These are phyloP conservation scores for Cyrtonyx montezumae DNA, from an alignment of 2,113 vertebrate genomes.

Conservation along the genomic window DNA sequence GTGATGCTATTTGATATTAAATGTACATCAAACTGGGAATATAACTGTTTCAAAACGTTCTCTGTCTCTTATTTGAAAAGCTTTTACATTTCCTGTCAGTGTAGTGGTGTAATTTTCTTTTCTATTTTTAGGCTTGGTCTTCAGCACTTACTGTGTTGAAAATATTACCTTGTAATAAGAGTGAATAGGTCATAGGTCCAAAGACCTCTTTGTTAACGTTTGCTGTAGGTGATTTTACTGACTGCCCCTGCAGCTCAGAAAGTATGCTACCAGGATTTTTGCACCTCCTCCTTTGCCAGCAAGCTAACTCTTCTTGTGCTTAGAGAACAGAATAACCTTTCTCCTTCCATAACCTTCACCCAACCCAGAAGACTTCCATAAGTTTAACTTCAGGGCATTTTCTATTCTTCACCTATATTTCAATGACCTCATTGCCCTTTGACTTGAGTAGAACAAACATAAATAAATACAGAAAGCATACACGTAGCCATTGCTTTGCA, in stretches of 20 bases:
- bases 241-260: neutral
- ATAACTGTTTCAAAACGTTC: neutral
- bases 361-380: neutral
- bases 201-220: neutral
- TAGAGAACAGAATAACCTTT: neutral
- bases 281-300: neutral
- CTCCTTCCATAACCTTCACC: neutral
- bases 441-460: neutral
- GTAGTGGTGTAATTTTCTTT: slow-evolving; percentile 23
- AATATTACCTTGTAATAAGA: neutral
- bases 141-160: neutral
- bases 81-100: slow-evolving; percentile 58
- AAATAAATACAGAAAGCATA: neutral
- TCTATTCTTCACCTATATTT: neutral
- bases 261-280: neutral
- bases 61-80: slow-evolving; percentile 20
- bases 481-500: neutral
- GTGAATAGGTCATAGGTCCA: neutral
- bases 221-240: neutral
- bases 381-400: too few species aligned
- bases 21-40: neutral
- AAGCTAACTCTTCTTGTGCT: neutral
- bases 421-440: neutral
- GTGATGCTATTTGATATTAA: neutral
- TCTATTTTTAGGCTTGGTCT: slow-evolving; percentile 50